Evolutionary conservation across 2,888 invertebrate species (phyloP), one percentile per base, ranked within the genome.

Genomic region (Brachycybe producta): DNA sequence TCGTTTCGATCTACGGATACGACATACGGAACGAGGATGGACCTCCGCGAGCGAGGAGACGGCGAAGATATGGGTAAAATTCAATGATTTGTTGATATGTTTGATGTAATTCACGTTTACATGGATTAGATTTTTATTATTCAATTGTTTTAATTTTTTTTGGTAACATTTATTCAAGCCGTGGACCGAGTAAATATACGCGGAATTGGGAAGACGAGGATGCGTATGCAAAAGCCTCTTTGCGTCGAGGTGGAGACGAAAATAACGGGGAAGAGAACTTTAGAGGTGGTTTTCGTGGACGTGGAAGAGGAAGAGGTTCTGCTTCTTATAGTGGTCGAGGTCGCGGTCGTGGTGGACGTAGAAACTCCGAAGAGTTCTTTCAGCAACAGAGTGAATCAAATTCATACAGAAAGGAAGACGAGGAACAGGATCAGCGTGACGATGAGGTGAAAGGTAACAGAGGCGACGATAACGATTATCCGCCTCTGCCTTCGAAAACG

Each of bases 21-120:
- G 94, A 97, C 62, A 95, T 95, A 56, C 74, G 92, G 43, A 85
- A 83, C 61, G 91, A 91, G 65, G 90, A 90, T 62, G 84, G 85
- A 0, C 85, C 91, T 2, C 91, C 91, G 0, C 55, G 63, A 36
- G 78, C 86, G 61, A 85, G 90, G 0, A 71, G 90, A 48, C 77
- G 90, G 57, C 73, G 87, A 58, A 74, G 85, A 71, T 91, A 90
- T 66, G 88, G 87, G 84, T 84, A 68, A 47, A 39, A 42, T 15
- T 8, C 13, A 23, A 26, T 30, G n/a, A n/a, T 27, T 35, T 34
- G 30, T 5, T 23, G n/a, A n/a, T n/a, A n/a, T n/a, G 35, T 34
- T 38, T 24, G 7, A 11, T 39, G 46, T 5, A n/a, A 43, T 11
- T 11, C 8, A 5, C 36, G 8, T 15, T 5, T 7, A 5, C n/a